A percentile compares a stretch with the other conserved stretches of the same genome.
phyloP scores from a whole-genome alignment of 2,888 invertebrate species.

The Phragmatobia fuliginosa region DNA sequence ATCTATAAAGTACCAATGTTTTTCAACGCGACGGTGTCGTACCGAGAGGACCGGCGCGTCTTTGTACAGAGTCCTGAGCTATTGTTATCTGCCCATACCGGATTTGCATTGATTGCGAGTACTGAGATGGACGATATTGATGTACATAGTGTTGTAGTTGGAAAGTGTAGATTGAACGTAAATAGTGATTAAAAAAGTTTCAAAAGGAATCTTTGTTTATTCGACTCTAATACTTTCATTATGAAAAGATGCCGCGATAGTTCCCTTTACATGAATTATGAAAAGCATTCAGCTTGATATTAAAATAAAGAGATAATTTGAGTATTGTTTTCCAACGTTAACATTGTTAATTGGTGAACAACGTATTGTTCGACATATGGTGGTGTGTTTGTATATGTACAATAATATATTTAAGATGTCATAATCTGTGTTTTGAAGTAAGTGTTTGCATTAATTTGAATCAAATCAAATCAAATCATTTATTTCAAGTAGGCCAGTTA shows the following conservation, averaged over 20 bases:
- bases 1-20: slow-evolving; percentile 56
- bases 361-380: too few species aligned
- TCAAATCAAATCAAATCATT: too few species aligned
- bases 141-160: too few species aligned
- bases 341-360: too few species aligned
- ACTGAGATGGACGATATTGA: slow-evolving; percentile 17
- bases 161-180: slow-evolving; percentile 10
- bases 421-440: too few species aligned
- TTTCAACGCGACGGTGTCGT: slow-evolving; percentile 29
- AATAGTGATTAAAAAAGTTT: background rate
- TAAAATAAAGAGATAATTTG: too few species aligned
- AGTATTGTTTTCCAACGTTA: too few species aligned
- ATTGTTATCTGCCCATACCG: slow-evolving; percentile 10
- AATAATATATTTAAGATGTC: too few species aligned
- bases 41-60: background rate
- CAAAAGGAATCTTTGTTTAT: background rate
- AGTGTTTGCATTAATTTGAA: too few species aligned
- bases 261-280: background rate
- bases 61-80: slow-evolving; percentile 15
- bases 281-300: background rate
- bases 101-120: slow-evolving; percentile 22
- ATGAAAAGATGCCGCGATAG: background rate
- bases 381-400: too few species aligned
- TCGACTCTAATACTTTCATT: background rate
- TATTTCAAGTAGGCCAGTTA: too few species aligned